Percentiles rank a stretch among this genome's conserved stretches.
These are phyloP conservation scores for Poeciliopsis turrubarensis DNA, from an alignment of 2,113 vertebrate genomes.

Conservation along the genomic window DNA sequence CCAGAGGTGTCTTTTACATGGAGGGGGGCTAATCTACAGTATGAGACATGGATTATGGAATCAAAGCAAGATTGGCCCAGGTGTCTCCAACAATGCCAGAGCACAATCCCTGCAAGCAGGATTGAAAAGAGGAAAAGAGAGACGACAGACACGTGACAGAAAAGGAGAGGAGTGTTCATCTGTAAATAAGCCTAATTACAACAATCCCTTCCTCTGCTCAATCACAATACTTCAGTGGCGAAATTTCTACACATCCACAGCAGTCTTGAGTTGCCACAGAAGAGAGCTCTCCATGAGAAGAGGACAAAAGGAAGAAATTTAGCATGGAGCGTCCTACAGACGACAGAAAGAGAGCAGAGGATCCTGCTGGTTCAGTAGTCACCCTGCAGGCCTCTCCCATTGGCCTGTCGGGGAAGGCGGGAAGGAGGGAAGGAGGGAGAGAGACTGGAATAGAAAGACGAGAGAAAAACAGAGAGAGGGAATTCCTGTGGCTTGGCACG, in stretches of 20 bases:
- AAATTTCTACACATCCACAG: slow-evolving; percentile 38
- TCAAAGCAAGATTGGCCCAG: slow-evolving; percentile 78
- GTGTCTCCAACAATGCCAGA: slow-evolving; percentile 70
- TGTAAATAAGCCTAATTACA: slow-evolving; percentile 49
- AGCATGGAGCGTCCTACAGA: slow-evolving; percentile 58
- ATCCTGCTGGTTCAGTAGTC: slow-evolving; percentile 62
- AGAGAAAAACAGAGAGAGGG: slow-evolving; percentile 67
- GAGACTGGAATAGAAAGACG: slow-evolving; percentile 68
- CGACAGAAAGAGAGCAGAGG: slow-evolving; percentile 41
- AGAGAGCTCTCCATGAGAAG: slow-evolving; percentile 32
- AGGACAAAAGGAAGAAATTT: slow-evolving; percentile 21
- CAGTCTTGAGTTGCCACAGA: slow-evolving; percentile 23
- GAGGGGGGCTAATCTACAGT: slow-evolving; percentile 72
- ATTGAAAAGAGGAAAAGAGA: slow-evolving; percentile 39
- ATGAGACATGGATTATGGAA: slow-evolving; percentile 80
- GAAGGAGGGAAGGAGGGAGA: slow-evolving; percentile 74
- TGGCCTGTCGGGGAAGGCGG: slow-evolving; percentile 73
- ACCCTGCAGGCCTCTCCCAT: slow-evolving; percentile 59
- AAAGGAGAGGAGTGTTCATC: slow-evolving; percentile 33
- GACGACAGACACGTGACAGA: neutral
- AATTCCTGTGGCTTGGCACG: slow-evolving; percentile 83
- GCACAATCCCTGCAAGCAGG: slow-evolving; percentile 53
- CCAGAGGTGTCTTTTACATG: slow-evolving; percentile 78
- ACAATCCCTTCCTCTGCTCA: slow-evolving; percentile 42
- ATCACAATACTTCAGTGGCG: slow-evolving; percentile 49